phyloP scores from a whole-genome alignment of 2,888 invertebrate genomes.

The Pilophorus perplexus region DNA sequence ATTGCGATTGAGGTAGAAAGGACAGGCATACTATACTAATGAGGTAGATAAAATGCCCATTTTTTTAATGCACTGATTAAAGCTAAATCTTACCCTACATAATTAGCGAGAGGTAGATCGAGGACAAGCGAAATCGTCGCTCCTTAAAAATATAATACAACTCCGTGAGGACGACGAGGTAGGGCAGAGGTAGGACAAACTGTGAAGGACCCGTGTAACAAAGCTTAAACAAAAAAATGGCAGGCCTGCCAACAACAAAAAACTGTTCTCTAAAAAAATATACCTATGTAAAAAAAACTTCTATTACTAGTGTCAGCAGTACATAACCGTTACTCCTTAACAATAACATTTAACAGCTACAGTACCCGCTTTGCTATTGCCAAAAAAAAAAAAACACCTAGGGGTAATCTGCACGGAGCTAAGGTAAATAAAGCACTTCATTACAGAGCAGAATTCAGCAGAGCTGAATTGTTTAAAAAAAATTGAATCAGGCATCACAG shows the following conservation, averaged over 20 bases:
- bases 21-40: slow-evolving; percentile 27
- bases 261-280: no score
- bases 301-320: slow-evolving; percentile 17
- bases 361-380: no score
- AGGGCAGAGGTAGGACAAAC: slow-evolving; percentile 35
- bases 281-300: no score
- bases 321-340: slow-evolving; percentile 21
- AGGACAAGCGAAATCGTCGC: neutral
- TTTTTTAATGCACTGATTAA: slow-evolving; percentile 37
- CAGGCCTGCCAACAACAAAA: no score
- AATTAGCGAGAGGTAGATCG: slow-evolving; percentile 32
- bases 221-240: no score
- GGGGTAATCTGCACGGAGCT: slow-evolving; percentile 26
- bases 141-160: slow-evolving; percentile 21
- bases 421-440: slow-evolving; percentile 38
- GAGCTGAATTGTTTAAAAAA: slow-evolving; percentile 18
- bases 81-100: slow-evolving; percentile 33
- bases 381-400: neutral
- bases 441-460: slow-evolving; percentile 24
- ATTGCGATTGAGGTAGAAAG: slow-evolving; percentile 22
- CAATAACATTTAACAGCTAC: slow-evolving; percentile 19
- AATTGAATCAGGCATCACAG: slow-evolving; percentile 46
- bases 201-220: no score
- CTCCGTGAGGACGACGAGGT: slow-evolving; percentile 8
- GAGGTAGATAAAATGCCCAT: slow-evolving; percentile 39